These are phyloP conservation scores for Kobus ellipsiprymnus DNA, from an alignment of 2,113 vertebrate genomes.

Conservation along the genomic window DNA sequence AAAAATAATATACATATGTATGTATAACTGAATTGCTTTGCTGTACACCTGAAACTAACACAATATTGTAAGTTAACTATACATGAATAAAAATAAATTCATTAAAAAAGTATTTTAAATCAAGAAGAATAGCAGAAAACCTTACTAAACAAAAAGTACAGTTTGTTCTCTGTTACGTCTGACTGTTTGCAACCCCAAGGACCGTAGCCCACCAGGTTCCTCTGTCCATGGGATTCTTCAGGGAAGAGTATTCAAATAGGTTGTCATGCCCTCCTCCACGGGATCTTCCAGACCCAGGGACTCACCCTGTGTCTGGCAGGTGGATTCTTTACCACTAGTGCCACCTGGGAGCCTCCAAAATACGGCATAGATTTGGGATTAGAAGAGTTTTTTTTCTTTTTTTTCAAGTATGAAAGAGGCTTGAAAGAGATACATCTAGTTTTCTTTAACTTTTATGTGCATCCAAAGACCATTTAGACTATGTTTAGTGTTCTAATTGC, in stretches of 20 bases:
- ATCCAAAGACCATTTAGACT: not conserved
- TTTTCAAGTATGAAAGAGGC: not conserved
- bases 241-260: not conserved
- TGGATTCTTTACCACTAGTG: not conserved
- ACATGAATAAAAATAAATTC: not conserved
- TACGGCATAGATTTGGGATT: not conserved
- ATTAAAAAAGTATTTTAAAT: not conserved
- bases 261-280: not conserved
- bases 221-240: not conserved
- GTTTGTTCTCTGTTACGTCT: not conserved
- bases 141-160: not conserved
- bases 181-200: not conserved
- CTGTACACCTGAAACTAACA: not conserved
- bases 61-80: not conserved
- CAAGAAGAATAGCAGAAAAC: not conserved
- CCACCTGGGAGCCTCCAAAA: not conserved
- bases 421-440: not conserved
- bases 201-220: not conserved
- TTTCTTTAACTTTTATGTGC: not conserved
- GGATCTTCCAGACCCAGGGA: not conserved
- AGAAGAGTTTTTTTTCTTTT: not conserved
- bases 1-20: not conserved
- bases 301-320: not conserved
- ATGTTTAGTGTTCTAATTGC: not conserved
- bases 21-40: not conserved